These are phyloP conservation scores for Papilio polytes DNA, from an alignment of 1,140 invertebrate genomes.

Conservation along the genomic window DNA sequence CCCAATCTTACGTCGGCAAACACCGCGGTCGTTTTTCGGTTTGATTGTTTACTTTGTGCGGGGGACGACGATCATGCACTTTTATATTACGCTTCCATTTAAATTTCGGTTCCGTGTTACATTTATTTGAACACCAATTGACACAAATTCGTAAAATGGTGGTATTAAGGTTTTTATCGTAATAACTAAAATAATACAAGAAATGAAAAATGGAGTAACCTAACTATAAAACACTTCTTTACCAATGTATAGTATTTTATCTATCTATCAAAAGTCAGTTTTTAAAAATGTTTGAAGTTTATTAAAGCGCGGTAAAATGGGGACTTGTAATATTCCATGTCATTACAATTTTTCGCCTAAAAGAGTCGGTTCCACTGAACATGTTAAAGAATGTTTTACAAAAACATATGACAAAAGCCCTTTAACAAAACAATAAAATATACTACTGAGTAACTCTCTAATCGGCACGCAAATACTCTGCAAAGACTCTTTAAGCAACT, in stretches of 20 bases:
- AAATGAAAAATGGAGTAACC: too few species aligned
- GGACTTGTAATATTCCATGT: too few species aligned
- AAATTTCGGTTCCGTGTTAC: constrained; percentile 21
- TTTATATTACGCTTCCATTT: constrained; percentile 21
- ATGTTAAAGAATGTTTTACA: not conserved
- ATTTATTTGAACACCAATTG: constrained; percentile 6
- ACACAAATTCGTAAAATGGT: not conserved
- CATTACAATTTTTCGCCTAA: not conserved
- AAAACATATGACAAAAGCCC: not conserved
- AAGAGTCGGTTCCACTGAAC: not conserved
- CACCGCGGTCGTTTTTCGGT: constrained; percentile 40
- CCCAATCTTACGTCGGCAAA: constrained; percentile 57
- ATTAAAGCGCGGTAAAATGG: too few species aligned
- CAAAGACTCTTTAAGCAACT: constrained; percentile 21
- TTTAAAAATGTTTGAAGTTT: too few species aligned
- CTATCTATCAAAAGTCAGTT: too few species aligned
- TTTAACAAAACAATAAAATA: constrained; percentile 13
- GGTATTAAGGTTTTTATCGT: not conserved
- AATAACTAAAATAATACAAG: not conserved
- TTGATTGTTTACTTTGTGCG: constrained; percentile 34
- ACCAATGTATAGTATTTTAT: too few species aligned
- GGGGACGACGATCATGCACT: constrained; percentile 14
- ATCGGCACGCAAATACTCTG: constrained; percentile 11
- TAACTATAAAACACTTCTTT: too few species aligned
- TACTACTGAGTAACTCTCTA: not conserved